phyloP scores from a whole-genome alignment of 2,888 invertebrate genomes.

The Chydorus sphaericus region DNA sequence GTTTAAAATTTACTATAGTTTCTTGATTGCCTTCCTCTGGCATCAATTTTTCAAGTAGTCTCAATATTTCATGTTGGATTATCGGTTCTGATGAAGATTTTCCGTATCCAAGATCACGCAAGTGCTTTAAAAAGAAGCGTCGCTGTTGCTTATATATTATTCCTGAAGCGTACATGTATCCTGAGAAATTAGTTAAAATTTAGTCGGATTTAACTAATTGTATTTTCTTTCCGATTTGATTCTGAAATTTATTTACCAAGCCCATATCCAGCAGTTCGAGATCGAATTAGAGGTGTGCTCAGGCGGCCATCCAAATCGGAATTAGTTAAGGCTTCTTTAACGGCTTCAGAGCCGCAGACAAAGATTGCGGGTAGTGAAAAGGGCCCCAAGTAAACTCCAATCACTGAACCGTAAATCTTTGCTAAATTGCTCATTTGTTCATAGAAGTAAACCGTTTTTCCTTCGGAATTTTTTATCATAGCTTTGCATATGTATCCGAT shows the following conservation, averaged over 20 bases:
- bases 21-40: conserved; percentile 29
- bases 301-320: conserved; percentile 20
- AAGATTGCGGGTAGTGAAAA: conserved; percentile 15
- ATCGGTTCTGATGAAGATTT: neutral
- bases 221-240: too few relatives aligned
- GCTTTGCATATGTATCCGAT: conserved; percentile 19
- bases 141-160: neutral
- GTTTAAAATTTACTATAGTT: too few relatives aligned
- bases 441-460: too few relatives aligned
- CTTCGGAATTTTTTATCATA: too few relatives aligned
- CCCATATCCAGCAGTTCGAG: too few relatives aligned
- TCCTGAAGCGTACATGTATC: neutral
- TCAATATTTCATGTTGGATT: conserved; percentile 1
- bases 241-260: too few relatives aligned
- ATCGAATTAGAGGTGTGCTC: too few relatives aligned
- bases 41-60: conserved; percentile 16
- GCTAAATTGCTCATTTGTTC: conserved; percentile 17
- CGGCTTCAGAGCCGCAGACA: conserved; percentile 17
- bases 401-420: conserved; percentile 18
- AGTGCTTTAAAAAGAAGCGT: conserved; percentile 1
- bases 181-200: too few relatives aligned
- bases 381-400: conserved; percentile 18
- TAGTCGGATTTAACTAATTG: too few relatives aligned
- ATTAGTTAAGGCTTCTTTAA: conserved; percentile 17
- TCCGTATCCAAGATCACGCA: conserved; percentile 5